Conservation (phyloP, 2,113 vertebrate species). For the Phyllostomus discolor region DNA sequence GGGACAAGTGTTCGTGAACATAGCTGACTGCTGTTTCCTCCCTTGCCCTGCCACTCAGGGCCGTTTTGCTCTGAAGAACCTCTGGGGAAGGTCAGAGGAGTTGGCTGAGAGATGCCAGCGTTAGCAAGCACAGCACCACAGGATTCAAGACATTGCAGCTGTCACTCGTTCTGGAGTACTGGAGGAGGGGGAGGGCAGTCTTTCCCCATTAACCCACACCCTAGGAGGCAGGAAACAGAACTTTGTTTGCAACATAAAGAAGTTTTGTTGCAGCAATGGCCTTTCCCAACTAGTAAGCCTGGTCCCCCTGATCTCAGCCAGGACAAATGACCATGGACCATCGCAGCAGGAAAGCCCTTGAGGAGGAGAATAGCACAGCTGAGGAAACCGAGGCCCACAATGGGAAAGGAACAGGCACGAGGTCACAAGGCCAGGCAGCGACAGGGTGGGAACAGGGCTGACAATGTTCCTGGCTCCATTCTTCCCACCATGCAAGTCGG, state of each 20-base stretch:
- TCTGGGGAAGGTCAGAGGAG: background rate
- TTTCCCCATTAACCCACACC: background rate
- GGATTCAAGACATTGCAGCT: background rate
- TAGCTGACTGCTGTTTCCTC: background rate
- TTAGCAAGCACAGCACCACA: background rate
- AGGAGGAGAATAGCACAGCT: background rate
- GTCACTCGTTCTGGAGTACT: background rate
- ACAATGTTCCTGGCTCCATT: background rate
- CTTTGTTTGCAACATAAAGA: too few species aligned
- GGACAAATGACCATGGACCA: background rate
- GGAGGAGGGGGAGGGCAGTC: fast-evolving
- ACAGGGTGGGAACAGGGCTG: background rate
- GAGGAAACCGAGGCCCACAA: background rate
- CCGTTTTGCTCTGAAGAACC: background rate
- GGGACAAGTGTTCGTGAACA: background rate
- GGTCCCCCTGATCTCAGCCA: background rate
- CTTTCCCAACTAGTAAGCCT: background rate
- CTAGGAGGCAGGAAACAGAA: background rate
- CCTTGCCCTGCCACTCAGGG: background rate
- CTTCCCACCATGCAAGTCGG: fast-evolving
- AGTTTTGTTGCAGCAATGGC: fast-evolving
- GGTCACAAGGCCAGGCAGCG: fast-evolving
- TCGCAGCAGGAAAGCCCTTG: background rate
- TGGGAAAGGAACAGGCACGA: background rate
- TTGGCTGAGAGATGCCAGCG: background rate